Conservation (phyloP, 2,113 vertebrate species). For the Aythya baeri region DNA sequence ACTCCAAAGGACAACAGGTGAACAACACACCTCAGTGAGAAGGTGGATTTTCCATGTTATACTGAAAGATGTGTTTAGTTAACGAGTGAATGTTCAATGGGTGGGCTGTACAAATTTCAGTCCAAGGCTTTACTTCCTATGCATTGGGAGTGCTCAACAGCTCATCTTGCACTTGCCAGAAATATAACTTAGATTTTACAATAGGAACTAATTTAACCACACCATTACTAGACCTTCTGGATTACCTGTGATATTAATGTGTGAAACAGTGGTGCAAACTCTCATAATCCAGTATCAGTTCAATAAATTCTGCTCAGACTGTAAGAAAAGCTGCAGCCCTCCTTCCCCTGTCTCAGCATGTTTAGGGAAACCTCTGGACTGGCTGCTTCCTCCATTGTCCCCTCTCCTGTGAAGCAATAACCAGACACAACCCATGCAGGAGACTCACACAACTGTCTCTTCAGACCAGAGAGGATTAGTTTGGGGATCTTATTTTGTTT, state of each 20-base stretch:
- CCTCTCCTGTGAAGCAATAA: background rate
- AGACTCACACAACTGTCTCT: background rate
- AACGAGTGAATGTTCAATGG: background rate
- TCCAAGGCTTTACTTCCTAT: background rate
- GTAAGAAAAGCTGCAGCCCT: background rate
- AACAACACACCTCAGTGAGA: background rate
- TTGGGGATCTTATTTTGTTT: background rate
- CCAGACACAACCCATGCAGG: background rate
- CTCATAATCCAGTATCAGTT: background rate
- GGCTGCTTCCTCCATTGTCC: background rate
- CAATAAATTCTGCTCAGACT: background rate
- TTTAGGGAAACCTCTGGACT: background rate
- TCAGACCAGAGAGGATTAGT: background rate
- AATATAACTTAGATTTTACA: background rate
- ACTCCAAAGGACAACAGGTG: background rate
- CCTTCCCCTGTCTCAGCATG: background rate
- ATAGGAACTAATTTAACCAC: background rate
- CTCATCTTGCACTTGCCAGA: background rate
- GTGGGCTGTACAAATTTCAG: background rate
- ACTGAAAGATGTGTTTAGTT: background rate
- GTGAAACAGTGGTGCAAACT: background rate
- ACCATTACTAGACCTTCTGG: background rate
- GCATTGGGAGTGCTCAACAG: background rate
- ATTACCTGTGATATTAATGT: background rate
- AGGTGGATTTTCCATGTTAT: background rate